phyloP scores from a whole-genome alignment of 1,140 invertebrate species.

The Plodia interpunctella region DNA sequence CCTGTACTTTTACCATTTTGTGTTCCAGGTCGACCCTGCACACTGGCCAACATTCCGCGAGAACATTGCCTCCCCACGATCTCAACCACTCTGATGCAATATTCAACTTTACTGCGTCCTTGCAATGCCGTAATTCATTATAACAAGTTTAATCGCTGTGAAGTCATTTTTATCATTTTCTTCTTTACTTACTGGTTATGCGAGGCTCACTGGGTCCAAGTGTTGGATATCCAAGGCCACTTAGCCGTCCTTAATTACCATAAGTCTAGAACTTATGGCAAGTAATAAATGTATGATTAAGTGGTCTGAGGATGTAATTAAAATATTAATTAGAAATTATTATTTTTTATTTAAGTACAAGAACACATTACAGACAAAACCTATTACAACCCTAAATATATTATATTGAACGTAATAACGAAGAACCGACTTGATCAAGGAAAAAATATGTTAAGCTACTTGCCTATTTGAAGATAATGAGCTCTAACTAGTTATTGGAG shows the following conservation, averaged over 20 bases:
- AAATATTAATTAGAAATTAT: not conserved
- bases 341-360: no score
- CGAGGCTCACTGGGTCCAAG: constrained; percentile 22
- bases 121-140: constrained; percentile 76
- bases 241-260: constrained; percentile 56
- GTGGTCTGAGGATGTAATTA: constrained; percentile 17
- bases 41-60: constrained; percentile 61
- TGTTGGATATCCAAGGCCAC: constrained; percentile 51
- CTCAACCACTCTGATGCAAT: constrained; percentile 70
- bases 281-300: constrained; percentile 26
- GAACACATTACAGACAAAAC: no score
- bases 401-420: no score
- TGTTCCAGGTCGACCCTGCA: constrained; percentile 16
- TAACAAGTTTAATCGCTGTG: constrained; percentile 63
- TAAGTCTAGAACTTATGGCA: constrained; percentile 36
- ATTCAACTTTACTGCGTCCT: constrained; percentile 76
- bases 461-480: no score
- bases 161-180: constrained; percentile 65
- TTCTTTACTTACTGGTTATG: constrained; percentile 47
- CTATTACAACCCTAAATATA: no score
- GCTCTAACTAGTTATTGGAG: no score
- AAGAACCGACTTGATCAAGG: no score
- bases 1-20: not conserved
- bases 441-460: no score
- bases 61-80: constrained; percentile 65